A percentile compares a stretch with the other conserved stretches of the same genome.
phyloP scores from a whole-genome alignment of 2,797 vertebrate genomes.

The Gymnoscopelus braueri region DNA sequence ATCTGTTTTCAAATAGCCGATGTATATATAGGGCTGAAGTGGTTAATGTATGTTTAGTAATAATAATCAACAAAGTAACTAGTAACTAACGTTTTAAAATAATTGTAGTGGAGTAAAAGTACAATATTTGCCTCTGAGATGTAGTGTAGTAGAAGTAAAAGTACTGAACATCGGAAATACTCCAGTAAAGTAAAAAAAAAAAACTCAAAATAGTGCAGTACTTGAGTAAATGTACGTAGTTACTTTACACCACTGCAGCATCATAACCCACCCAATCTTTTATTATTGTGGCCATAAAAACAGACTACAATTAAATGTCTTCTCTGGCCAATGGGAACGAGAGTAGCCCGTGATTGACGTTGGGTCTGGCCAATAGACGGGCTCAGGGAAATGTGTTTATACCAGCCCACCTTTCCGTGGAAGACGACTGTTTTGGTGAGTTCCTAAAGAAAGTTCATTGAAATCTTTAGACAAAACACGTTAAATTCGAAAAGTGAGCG shows the following conservation, averaged over 20 bases:
- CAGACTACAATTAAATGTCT: neutral
- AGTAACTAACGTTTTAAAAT: too few species aligned
- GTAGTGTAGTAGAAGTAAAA: too few species aligned
- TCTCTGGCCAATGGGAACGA: slow-evolving; percentile 53
- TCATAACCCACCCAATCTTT: slow-evolving; percentile 35
- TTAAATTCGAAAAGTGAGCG: neutral
- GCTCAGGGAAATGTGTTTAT: slow-evolving; percentile 43
- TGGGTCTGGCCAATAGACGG: slow-evolving; percentile 33
- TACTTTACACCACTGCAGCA: neutral
- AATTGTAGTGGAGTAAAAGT: too few species aligned
- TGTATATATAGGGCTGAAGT: too few species aligned
- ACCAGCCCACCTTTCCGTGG: slow-evolving; percentile 57
- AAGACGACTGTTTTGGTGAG: slow-evolving; percentile 78
- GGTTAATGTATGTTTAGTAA: too few species aligned
- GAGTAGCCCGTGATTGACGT: slow-evolving; percentile 25
- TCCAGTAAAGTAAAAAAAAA: too few species aligned
- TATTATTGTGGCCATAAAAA: slow-evolving; percentile 32
- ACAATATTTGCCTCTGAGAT: too few species aligned
- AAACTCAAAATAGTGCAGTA: too few species aligned
- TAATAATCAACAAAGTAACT: too few species aligned
- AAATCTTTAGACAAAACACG: slow-evolving; percentile 61
- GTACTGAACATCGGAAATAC: too few species aligned
- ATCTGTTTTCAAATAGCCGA: too few species aligned
- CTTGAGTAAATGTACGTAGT: too few species aligned
- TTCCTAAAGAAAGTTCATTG: slow-evolving; percentile 70